These are phyloP conservation scores for Parambassis ranga DNA, from an alignment of 2,797 vertebrate genomes.

Conservation along the genomic window DNA sequence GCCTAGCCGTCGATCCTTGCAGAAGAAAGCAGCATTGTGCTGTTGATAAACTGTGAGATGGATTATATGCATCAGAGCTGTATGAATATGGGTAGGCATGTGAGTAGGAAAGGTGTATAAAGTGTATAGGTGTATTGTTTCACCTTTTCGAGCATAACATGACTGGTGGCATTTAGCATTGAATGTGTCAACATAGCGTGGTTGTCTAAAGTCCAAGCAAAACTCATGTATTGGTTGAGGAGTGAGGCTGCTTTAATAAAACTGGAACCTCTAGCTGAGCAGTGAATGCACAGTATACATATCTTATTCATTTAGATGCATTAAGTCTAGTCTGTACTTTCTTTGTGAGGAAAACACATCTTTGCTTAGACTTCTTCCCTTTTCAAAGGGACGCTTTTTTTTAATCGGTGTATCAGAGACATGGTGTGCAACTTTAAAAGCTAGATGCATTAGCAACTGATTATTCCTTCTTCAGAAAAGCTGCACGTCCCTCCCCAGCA, in stretches of 20 bases:
- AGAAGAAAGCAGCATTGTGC: background rate
- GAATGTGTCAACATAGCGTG: background rate
- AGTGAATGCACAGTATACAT: slow-evolving; percentile 1
- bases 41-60: slow-evolving; percentile 39
- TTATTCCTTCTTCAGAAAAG: slow-evolving; percentile 1
- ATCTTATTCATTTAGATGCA: slow-evolving; percentile 4
- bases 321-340: background rate
- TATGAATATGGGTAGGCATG: background rate
- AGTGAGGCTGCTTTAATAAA: background rate
- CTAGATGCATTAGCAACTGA: background rate
- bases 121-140: no score
- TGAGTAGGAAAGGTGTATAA: background rate
- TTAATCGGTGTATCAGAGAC: background rate
- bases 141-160: no score
- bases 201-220: background rate
- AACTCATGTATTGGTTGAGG: background rate
- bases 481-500: background rate
- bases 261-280: background rate
- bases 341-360: background rate
- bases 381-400: no score
- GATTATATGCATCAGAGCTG: background rate
- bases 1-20: slow-evolving; percentile 15
- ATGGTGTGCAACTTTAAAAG: background rate
- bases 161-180: background rate
- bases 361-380: background rate